Evolutionary conservation across 2,888 invertebrate species (phyloP), one percentile per base, ranked within the genome.

Genomic region (Diaperis boleti): DNA sequence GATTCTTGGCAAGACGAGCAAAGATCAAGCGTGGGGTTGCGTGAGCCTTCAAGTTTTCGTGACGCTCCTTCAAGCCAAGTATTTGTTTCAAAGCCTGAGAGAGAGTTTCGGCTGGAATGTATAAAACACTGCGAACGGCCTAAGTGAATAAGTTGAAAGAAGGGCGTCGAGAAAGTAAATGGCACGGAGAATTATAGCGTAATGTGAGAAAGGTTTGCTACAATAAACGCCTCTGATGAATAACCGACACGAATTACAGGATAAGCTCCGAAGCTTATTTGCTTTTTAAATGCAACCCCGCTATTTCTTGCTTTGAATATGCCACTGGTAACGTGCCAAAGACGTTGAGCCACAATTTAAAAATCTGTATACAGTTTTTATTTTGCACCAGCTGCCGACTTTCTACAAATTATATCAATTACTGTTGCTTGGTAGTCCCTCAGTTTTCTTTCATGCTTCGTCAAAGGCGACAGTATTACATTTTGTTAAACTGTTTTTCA

Each of bases 101-200:
- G 57, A 52, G 59, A 50, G 50, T 31, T 31, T 44, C 41, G 17
- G 20, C 29, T 37, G 59, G 59, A 60, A 60, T 60, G 59, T 52
- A 60, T 60, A 60, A 60, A 60, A 52, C 59, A 59, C 45, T 45
- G 13, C 14, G 56, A 29, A 35, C 42, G 26, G 45, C 22, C 49
- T 59, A 49, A 59, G 59, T 59, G 59, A 59, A 59, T 59, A 59
- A 59, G 59, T 59, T 49, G 59, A 59, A 59, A 49, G 59, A 56
- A 56, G 49, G 39, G 59, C 49, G 56, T 56, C 17, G 35, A 10
- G 59, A 41, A 59, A 59, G 59, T 49, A 59, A 59, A 59, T 59
- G 49, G 59, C 47, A 57, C 15, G 37, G 45, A 57, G 57, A 57
- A 45, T 57, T 57, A 57, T 57, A 47, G 57, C 57, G 57, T 57